Conservation (phyloP, 1,140 invertebrate genomes). For the Drosophila varians region DNA sequence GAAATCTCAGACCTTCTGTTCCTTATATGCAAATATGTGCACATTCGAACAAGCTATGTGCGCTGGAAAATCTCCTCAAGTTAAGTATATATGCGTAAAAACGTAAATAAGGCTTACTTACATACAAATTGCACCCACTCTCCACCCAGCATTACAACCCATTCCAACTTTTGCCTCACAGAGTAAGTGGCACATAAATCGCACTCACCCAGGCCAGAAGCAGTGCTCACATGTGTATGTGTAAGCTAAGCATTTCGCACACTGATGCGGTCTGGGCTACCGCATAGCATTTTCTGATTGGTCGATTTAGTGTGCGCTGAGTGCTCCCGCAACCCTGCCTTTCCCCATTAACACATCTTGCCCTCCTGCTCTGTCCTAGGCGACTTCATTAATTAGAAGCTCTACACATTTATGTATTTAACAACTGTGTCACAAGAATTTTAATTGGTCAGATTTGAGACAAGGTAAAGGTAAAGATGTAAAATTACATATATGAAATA, state of each 20-base stretch:
- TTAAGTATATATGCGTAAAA: conserved; percentile 3
- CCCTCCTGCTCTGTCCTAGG: conserved; percentile 4
- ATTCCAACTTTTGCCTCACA: conserved; percentile 21
- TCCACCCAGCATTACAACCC: conserved; percentile 14
- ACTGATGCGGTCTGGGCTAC: conserved; percentile 32
- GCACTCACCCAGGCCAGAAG: conserved; percentile 13
- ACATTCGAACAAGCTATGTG: background rate
- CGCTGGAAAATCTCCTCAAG: background rate
- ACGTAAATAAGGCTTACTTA: conserved; percentile 4
- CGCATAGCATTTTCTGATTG: conserved; percentile 73
- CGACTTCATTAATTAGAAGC: conserved; percentile 65
- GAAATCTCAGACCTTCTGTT: conserved; percentile 12
- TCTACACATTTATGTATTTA: conserved; percentile 18
- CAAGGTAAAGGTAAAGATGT: too few species aligned
- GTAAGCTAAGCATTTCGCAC: conserved; percentile 57
- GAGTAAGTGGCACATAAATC: conserved; percentile 49
- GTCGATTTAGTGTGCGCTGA: conserved; percentile 50
- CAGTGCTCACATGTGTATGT: conserved; percentile 18
- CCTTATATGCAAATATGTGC: conserved; percentile 38
- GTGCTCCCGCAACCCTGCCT: conserved; percentile 49
- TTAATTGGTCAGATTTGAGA: conserved; percentile 54
- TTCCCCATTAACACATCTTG: conserved; percentile 1
- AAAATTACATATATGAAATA: too few species aligned
- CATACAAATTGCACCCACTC: conserved; percentile 8
- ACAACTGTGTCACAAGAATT: conserved; percentile 31